A percentile compares a stretch with the other conserved stretches of the same genome.
Conservation (phyloP, 1,140 invertebrate species). For the Nilaparvata lugens region DNA sequence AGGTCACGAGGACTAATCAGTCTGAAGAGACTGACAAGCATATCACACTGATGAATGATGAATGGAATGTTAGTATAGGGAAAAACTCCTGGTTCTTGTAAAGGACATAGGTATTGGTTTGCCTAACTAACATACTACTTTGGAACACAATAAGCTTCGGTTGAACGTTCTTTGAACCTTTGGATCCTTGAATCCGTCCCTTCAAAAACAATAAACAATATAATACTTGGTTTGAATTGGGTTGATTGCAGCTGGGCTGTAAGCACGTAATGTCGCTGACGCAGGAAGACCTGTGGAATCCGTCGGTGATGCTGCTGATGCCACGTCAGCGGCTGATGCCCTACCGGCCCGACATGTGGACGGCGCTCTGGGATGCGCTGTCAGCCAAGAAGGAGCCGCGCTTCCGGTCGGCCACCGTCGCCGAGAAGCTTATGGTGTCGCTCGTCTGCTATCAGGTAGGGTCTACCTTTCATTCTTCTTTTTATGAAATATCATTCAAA, state of each 20-base stretch:
- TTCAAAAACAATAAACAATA: no score
- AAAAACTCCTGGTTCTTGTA: no score
- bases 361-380: conserved; percentile 63
- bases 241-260: conserved; percentile 20
- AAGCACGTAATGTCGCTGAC: conserved; percentile 38
- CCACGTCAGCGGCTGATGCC: conserved; percentile 69
- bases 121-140: no score
- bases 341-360: conserved; percentile 72
- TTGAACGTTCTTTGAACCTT: no score
- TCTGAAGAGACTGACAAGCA: no score
- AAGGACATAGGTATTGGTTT: no score
- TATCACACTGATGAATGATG: no score
- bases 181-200: no score
- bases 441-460: conserved; percentile 64
- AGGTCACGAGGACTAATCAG: no score
- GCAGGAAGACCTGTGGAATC: conserved; percentile 66
- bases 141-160: no score
- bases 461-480: neutral
- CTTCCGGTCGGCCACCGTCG: conserved; percentile 57
- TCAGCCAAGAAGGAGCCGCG: conserved; percentile 45
- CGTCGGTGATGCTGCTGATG: conserved; percentile 68
- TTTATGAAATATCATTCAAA: conserved; percentile 1
- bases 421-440: conserved; percentile 64
- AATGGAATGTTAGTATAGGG: no score
- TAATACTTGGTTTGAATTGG: no score